A percentile compares a stretch with the other conserved stretches of the same genome.
Conservation (phyloP, 2,797 vertebrate species). For the Rhynchonycteris naso region DNA sequence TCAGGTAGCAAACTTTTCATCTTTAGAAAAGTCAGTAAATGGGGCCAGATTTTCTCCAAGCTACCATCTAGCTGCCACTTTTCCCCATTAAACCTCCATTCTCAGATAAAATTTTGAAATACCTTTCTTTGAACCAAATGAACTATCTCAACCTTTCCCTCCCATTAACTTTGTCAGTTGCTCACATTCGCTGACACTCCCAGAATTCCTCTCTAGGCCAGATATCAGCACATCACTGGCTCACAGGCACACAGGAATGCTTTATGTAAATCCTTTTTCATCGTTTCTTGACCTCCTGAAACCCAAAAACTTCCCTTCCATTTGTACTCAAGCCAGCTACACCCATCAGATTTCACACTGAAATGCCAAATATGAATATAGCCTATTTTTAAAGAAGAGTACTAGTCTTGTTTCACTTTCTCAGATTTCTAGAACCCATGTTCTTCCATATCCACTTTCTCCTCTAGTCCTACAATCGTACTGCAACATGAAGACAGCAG, state of each 20-base stretch:
- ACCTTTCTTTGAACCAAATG: background rate
- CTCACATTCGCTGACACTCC: background rate
- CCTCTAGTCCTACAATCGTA: background rate
- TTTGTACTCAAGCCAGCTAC: background rate
- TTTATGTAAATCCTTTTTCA: background rate
- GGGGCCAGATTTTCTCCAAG: background rate
- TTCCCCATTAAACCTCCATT: background rate
- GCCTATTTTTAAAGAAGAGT: constrained; percentile 26
- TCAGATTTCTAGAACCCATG: background rate
- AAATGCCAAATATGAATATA: background rate
- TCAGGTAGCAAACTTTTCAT: background rate
- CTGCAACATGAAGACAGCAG: background rate
- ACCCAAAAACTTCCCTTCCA: background rate
- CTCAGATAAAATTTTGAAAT: background rate
- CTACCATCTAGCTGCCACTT: background rate
- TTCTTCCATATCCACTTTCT: background rate
- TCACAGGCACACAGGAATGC: background rate
- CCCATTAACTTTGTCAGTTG: background rate
- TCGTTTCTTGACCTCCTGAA: background rate
- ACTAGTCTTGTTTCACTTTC: background rate
- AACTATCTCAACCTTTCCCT: background rate
- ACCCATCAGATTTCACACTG: background rate
- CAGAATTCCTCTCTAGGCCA: background rate
- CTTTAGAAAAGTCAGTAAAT: background rate
- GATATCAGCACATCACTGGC: background rate